These are phyloP conservation scores for Regulus satrapa DNA, from an alignment of 2,113 vertebrate genomes.

Conservation along the genomic window DNA sequence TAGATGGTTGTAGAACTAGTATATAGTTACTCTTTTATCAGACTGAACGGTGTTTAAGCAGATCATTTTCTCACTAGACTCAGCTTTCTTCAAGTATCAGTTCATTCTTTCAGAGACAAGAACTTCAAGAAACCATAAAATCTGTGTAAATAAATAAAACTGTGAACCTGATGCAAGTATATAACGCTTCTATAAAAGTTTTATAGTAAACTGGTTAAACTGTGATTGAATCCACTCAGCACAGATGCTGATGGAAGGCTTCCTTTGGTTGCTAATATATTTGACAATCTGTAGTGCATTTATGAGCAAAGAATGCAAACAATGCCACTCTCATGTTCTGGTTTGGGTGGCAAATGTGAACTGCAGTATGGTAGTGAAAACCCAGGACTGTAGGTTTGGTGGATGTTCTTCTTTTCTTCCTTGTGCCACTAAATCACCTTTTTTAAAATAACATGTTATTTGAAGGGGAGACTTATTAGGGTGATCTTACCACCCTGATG, in stretches of 20 bases:
- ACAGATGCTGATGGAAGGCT: conserved; percentile 7
- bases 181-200: conserved; percentile 55
- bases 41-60: conserved; percentile 37
- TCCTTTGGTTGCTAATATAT: background rate
- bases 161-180: conserved; percentile 52
- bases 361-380: background rate
- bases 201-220: conserved; percentile 60
- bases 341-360: background rate
- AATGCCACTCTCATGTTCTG: background rate
- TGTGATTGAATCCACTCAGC: conserved; percentile 26
- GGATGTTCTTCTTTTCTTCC: background rate
- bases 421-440: background rate
- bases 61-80: conserved; percentile 54
- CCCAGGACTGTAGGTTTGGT: background rate
- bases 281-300: background rate
- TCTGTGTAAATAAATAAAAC: conserved; percentile 61
- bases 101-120: conserved; percentile 26
- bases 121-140: conserved; percentile 56
- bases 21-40: conserved; percentile 30
- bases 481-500: background rate
- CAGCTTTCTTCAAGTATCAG: conserved; percentile 31
- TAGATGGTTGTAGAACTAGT: background rate
- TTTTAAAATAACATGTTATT: background rate
- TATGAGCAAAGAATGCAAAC: background rate
- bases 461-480: background rate